phyloP scores from a whole-genome alignment of 2,888 invertebrate genomes.

The Brenthis daphne region DNA sequence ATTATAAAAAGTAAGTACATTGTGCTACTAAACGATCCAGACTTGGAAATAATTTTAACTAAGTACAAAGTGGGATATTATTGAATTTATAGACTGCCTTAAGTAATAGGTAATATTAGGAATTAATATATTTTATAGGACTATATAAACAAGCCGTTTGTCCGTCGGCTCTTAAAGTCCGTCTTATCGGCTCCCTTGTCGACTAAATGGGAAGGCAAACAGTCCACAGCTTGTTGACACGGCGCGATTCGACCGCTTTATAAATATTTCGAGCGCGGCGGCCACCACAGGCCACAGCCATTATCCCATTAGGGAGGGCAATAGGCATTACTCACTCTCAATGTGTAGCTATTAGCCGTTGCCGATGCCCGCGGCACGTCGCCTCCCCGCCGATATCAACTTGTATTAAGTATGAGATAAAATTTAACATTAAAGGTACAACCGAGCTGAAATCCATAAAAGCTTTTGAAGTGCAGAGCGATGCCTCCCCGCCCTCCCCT shows the following conservation, averaged over 20 bases:
- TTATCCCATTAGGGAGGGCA: conserved; percentile 72
- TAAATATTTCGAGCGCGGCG: conserved; percentile 72
- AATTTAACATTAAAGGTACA: conserved; percentile 27
- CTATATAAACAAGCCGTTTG: conserved; percentile 19
- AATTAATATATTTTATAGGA: not conserved
- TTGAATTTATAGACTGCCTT: no score
- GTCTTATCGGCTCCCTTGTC: conserved; percentile 63
- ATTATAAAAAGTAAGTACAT: no score
- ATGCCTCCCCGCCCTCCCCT: conserved; percentile 43
- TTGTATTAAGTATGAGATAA: conserved; percentile 26
- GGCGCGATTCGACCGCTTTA: conserved; percentile 71
- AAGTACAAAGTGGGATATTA: no score
- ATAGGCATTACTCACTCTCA: conserved; percentile 72
- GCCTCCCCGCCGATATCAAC: conserved; percentile 29
- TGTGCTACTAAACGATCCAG: no score
- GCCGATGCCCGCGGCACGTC: conserved; percentile 39
- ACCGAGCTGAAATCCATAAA: conserved; percentile 35
- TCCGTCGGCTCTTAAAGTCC: conserved; percentile 36
- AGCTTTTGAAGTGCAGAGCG: conserved; percentile 41
- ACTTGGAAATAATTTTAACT: no score
- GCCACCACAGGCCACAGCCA: conserved; percentile 60
- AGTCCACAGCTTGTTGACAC: conserved; percentile 69
- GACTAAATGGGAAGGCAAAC: conserved; percentile 73
- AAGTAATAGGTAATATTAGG: no score
- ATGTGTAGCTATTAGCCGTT: conserved; percentile 68